A percentile compares a stretch with the other conserved stretches of the same genome.
phyloP scores from a whole-genome alignment of 1,140 invertebrate genomes.

The Apolygus lucorum region DNA sequence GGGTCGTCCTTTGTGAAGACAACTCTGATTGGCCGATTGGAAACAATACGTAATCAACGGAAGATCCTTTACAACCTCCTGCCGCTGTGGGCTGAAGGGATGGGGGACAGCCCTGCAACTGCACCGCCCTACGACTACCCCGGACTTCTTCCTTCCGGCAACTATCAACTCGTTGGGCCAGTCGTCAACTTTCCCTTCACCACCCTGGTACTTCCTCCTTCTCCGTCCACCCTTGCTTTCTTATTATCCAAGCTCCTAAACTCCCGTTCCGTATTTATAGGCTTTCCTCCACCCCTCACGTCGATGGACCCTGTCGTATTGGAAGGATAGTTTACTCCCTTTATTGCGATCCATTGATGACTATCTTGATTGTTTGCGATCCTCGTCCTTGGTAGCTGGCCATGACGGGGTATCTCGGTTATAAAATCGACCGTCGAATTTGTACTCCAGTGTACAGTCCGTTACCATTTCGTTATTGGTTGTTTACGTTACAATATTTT shows the following conservation, averaged over 20 bases:
- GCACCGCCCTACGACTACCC: not conserved
- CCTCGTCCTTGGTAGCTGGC: too few species aligned
- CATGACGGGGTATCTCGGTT: too few species aligned
- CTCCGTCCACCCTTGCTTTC: not conserved
- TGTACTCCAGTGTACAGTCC: too few species aligned
- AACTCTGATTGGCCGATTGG: conserved; percentile 10
- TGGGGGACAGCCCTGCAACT: not conserved
- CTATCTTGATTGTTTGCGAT: not conserved
- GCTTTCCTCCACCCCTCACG: not conserved
- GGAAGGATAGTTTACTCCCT: not conserved
- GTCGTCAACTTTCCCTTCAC: too few species aligned
- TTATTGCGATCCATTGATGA: not conserved
- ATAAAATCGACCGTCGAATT: too few species aligned
- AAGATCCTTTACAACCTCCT: conserved; percentile 8
- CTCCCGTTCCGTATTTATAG: not conserved
- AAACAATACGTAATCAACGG: conserved; percentile 16
- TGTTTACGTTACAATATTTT: too few species aligned
- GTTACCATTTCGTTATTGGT: too few species aligned
- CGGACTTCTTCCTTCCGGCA: not conserved
- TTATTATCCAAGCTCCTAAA: not conserved
- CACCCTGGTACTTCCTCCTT: not conserved
- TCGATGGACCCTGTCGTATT: not conserved
- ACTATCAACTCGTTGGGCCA: too few species aligned
- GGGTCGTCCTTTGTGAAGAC: not conserved
- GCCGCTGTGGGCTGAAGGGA: not conserved